Evolutionary conservation across 2,888 invertebrate species (phyloP).

Genomic region (Mythimna pallens): DNA sequence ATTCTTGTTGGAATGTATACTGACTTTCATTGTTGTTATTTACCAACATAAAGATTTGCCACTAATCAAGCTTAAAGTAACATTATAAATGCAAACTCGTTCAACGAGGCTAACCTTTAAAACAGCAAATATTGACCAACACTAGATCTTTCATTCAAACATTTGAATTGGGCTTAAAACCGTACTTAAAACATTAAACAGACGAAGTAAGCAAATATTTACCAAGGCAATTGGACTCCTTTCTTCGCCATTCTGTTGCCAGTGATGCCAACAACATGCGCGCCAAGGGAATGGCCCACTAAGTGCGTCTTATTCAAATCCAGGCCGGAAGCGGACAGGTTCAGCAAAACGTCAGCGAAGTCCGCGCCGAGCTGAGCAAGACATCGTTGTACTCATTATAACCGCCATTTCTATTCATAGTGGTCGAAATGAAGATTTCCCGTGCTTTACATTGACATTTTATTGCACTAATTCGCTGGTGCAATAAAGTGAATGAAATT

Average conservation of each 20-base stretch:
- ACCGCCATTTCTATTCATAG: constrained; percentile 38
- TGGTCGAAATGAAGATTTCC: constrained; percentile 40
- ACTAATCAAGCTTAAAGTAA: constrained; percentile 16
- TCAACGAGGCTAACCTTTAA: constrained; percentile 15
- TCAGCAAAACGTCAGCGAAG: constrained; percentile 76
- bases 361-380: constrained; percentile 75
- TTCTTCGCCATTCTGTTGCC: constrained; percentile 77
- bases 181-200: constrained; percentile 36
- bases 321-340: constrained; percentile 76
- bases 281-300: constrained; percentile 86
- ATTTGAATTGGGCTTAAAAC: constrained; percentile 31
- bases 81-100: constrained; percentile 6
- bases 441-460: constrained; percentile 13
- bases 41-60: not conserved
- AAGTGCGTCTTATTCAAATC: constrained; percentile 81
- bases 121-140: constrained; percentile 40
- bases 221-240: constrained; percentile 80
- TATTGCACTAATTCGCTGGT: constrained; percentile 21
- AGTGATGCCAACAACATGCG: constrained; percentile 83
- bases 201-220: constrained; percentile 55
- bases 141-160: constrained; percentile 36
- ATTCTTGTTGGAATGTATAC: not conserved
- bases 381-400: constrained; percentile 45
- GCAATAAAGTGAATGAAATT: not conserved
- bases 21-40: not conserved